Base-by-base conservation (phyloP, 2,888 invertebrate species). In the Drosophila merina region DNA sequence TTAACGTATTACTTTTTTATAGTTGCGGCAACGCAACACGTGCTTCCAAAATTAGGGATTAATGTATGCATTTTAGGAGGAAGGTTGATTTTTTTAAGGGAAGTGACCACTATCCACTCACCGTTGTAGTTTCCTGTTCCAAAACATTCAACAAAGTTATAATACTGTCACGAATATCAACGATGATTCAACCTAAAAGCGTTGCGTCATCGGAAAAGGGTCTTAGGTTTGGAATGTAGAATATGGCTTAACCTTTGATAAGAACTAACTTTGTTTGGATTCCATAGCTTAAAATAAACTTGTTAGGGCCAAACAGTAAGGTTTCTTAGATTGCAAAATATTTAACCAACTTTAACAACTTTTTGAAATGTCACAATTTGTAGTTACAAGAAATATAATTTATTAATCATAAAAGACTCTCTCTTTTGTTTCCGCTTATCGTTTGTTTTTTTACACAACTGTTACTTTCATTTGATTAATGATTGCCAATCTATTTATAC, bases 1-100 rank as follows among this genome's bases (percentile, higher is more conserved):
- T 52, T 63, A 10, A 63, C 40, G 55, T 26, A 62, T 58, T 31
- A 58, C 40, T 60, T 59, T 59, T 47, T 28, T 30, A n/a, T 38
- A 48, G 44, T 63, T 45, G 57, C 51, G 12, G 33, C 30, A 63
- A 60, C 38, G 71, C 67, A 60, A 48, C 51, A 54, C 52, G 58
- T 66, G 57, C 66, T 63, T 67, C 66, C 57, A 42, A 74, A 58
- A 48, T 56, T 57, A 72, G 38, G 14, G 2, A 60, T 62, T 54
- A 51, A 55, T 45, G 44, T 38, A 47, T 48, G 26, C 30, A 28
- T 9, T 42, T 8, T 42, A 20, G 42, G 14, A 10, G 20, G 44
- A 44, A 44, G 44, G 25, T 44, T 44, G 42, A 12, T 12, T 12
- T 33, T 44, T 42, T 20, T 45, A 48, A 49, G 25, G 38, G 36